Percentiles rank a stretch among this genome's conserved stretches.
phyloP scores from a whole-genome alignment of 2,888 invertebrate species.

The Horisme vitalbata region DNA sequence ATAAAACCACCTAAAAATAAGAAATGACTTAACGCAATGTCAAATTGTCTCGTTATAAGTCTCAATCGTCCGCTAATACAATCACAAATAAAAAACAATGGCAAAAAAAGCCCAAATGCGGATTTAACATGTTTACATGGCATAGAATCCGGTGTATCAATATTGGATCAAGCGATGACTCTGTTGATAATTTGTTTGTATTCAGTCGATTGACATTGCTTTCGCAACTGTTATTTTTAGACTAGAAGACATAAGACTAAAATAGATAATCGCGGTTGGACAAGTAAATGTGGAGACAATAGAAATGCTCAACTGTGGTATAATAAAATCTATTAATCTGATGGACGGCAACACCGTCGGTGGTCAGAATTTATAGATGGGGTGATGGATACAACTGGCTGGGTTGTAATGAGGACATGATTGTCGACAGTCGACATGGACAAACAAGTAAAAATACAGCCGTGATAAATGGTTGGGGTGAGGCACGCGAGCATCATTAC shows the following conservation, averaged over 20 bases:
- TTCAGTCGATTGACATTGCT: slow-evolving; percentile 33
- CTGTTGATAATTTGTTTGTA: slow-evolving; percentile 39
- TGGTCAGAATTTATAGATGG: slow-evolving; percentile 77
- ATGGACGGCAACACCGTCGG: slow-evolving; percentile 68
- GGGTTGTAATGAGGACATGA: slow-evolving; percentile 79
- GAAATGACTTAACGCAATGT: slow-evolving; percentile 70
- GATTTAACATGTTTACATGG: slow-evolving; percentile 72
- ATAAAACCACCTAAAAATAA: slow-evolving; percentile 70
- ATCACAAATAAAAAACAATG: slow-evolving; percentile 69
- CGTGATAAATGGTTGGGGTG: slow-evolving; percentile 68
- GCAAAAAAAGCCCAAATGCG: slow-evolving; percentile 68
- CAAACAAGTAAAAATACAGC: slow-evolving; percentile 75
- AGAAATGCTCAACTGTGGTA: slow-evolving; percentile 29
- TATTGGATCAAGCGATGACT: slow-evolving; percentile 64
- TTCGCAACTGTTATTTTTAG: slow-evolving; percentile 24
- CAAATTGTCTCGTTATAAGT: slow-evolving; percentile 74
- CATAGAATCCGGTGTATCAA: slow-evolving; percentile 66
- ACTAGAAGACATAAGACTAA: slow-evolving; percentile 10
- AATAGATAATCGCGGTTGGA: slow-evolving; percentile 10
- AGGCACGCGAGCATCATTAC: slow-evolving; percentile 71
- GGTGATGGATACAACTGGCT: slow-evolving; percentile 66
- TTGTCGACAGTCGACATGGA: slow-evolving; percentile 74
- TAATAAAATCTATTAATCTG: slow-evolving; percentile 71
- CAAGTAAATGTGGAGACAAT: slow-evolving; percentile 18
- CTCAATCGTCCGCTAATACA: slow-evolving; percentile 78